Conservation (phyloP, 2,888 invertebrate species). For the Embidobia sp. region DNA sequence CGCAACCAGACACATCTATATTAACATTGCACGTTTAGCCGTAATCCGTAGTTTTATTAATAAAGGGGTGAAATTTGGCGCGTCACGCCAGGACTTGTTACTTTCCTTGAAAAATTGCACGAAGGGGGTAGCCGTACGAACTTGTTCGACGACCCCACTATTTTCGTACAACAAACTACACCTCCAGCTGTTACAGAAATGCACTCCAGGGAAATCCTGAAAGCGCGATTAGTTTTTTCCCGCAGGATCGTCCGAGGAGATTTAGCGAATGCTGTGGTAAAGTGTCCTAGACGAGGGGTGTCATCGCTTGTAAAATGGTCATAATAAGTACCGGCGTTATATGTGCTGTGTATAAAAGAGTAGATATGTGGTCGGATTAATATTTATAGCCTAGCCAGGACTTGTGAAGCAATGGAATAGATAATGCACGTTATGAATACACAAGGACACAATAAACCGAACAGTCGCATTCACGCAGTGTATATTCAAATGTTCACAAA, state of each 20-base stretch:
- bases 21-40: conserved; percentile 2
- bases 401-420: conserved; percentile 30
- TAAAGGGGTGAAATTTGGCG: conserved; percentile 5
- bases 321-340: conserved; percentile 27
- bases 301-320: conserved; percentile 53
- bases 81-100: neutral
- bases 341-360: conserved; percentile 42
- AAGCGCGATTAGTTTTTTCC: conserved; percentile 34
- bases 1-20: neutral
- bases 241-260: neutral
- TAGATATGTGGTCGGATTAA: conserved; percentile 50
- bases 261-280: conserved; percentile 24
- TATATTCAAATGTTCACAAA: conserved; percentile 3
- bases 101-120: conserved; percentile 5
- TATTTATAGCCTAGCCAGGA: conserved; percentile 49
- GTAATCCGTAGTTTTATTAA: neutral
- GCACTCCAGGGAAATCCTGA: conserved; percentile 53
- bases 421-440: conserved; percentile 46
- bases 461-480: conserved; percentile 14
- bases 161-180: conserved; percentile 6
- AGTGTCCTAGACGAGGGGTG: conserved; percentile 34
- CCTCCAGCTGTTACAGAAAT: conserved; percentile 25
- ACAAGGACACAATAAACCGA: conserved; percentile 48
- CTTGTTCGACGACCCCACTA: conserved; percentile 1
- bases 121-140: conserved; percentile 29